A percentile compares a stretch with the other conserved stretches of the same genome.
These are phyloP conservation scores for Suncus etruscus DNA, from an alignment of 2,113 vertebrate genomes.

Conservation along the genomic window DNA sequence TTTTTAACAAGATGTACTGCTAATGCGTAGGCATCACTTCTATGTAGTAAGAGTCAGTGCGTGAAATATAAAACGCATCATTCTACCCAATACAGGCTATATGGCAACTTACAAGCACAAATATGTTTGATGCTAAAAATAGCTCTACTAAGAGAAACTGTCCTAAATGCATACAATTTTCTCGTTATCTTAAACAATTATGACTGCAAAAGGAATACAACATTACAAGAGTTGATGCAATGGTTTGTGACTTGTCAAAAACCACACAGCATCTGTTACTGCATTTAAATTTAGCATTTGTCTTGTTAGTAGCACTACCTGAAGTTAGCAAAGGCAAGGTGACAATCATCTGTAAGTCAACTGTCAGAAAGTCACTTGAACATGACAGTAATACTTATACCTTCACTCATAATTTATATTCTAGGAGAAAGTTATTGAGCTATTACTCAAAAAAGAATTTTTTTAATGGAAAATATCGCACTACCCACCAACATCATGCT, in stretches of 20 bases:
- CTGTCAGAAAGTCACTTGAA: not conserved
- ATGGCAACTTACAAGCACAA: constrained; percentile 59
- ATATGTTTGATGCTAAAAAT: constrained; percentile 65
- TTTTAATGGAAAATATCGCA: not conserved
- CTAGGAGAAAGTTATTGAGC: not conserved
- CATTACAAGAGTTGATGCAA: constrained; percentile 31
- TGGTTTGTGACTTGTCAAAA: constrained; percentile 27
- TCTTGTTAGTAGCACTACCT: constrained; percentile 34
- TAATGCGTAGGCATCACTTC: constrained; percentile 10
- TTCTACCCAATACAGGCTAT: constrained; percentile 43
- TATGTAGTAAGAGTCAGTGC: constrained; percentile 7
- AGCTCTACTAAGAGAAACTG: constrained; percentile 62
- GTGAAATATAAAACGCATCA: constrained; percentile 55
- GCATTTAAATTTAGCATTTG: constrained; percentile 41
- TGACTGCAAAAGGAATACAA: constrained; percentile 39
- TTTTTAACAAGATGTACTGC: constrained; percentile 52
- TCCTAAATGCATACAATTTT: constrained; percentile 66
- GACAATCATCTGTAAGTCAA: not conserved
- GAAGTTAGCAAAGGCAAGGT: constrained; percentile 12
- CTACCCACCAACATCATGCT: not conserved
- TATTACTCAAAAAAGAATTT: not conserved
- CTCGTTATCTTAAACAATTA: constrained; percentile 58
- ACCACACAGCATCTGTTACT: constrained; percentile 33
- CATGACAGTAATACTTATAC: not conserved
- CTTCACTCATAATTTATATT: not conserved